Conservation (phyloP, 1,140 invertebrate species). For the Meloidogyne hapla region DNA sequence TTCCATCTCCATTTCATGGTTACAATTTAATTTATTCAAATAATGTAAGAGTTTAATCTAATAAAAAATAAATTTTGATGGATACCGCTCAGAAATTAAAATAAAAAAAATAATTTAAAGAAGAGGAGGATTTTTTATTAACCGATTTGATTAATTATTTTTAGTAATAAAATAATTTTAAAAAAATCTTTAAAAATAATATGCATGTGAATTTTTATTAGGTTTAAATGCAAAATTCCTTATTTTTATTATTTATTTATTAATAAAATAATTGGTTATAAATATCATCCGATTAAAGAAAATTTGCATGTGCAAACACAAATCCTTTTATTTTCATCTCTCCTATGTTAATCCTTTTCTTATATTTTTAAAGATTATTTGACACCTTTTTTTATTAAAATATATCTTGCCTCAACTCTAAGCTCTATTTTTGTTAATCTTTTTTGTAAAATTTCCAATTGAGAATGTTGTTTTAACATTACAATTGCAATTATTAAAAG, state of each 20-base stretch:
- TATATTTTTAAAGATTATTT: too few species aligned
- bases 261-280: background rate
- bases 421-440: background rate
- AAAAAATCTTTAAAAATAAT: too few species aligned
- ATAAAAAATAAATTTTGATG: background rate
- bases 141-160: too few species aligned
- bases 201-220: background rate
- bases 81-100: background rate
- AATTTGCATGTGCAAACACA: slow-evolving; percentile 3
- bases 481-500: background rate
- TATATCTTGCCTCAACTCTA: background rate
- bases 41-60: background rate
- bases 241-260: background rate
- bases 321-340: background rate
- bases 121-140: too few species aligned
- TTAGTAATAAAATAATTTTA: too few species aligned
- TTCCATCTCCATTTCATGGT: background rate
- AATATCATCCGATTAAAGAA: background rate
- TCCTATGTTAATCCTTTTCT: background rate
- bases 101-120: background rate
- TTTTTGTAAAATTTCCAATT: background rate
- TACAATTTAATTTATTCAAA: background rate
- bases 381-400: too few species aligned
- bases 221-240: background rate
- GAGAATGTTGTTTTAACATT: background rate